A percentile compares a stretch with the other conserved stretches of the same genome.
phyloP scores from a whole-genome alignment of 2,888 invertebrate genomes.

The Drosophila pegasa region DNA sequence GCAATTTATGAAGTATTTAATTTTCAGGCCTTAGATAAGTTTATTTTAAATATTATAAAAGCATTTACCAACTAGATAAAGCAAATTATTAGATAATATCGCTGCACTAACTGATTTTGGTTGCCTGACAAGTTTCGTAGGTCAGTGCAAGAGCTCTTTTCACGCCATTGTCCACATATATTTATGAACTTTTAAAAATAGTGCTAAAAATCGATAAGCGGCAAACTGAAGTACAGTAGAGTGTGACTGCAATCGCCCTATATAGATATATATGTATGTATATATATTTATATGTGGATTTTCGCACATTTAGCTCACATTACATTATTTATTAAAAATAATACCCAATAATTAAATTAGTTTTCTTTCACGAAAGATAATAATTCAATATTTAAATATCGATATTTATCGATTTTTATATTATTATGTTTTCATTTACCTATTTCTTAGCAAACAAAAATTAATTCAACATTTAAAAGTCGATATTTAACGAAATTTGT shows the following conservation, averaged over 20 bases:
- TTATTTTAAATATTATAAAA: background rate
- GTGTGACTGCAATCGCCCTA: background rate
- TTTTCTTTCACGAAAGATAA: no score
- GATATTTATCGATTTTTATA: background rate
- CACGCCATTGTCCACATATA: background rate
- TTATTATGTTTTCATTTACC: no score
- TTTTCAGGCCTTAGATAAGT: constrained; percentile 16
- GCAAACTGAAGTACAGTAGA: background rate
- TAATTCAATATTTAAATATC: background rate
- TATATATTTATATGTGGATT: background rate
- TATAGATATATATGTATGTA: no score
- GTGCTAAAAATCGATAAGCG: background rate
- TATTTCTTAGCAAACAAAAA: no score
- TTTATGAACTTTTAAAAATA: background rate
- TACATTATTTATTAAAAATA: background rate
- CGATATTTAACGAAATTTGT: no score
- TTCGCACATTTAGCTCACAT: rapidly evolving
- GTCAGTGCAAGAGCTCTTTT: constrained; percentile 2
- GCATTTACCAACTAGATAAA: constrained; percentile 16
- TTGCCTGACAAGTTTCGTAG: background rate
- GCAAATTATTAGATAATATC: constrained; percentile 12
- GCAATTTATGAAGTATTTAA: constrained; percentile 27
- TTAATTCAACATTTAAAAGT: no score
- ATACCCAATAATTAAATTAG: background rate
- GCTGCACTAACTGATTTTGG: background rate